Conservation (phyloP, 1,140 invertebrate species). For the Drosophila ogumai region DNA sequence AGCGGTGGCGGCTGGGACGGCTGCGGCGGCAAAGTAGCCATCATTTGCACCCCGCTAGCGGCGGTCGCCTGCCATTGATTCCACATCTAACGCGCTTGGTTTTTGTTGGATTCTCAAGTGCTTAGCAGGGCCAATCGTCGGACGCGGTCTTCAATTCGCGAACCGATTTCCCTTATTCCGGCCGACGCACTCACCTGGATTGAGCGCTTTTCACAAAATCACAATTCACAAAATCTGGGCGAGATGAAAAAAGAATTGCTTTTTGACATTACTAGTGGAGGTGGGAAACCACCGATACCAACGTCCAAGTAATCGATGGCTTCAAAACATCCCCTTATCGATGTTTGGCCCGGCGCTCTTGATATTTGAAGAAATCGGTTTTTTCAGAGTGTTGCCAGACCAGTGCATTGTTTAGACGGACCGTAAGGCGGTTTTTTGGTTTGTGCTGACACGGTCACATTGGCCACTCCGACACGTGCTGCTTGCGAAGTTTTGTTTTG, state of each 20-base stretch:
- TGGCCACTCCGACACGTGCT: conserved; percentile 50
- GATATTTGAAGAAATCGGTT: too few relatives aligned
- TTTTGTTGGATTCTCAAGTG: background rate
- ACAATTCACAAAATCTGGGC: conserved; percentile 8
- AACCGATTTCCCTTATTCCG: background rate
- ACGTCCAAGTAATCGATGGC: background rate
- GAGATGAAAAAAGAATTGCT: conserved; percentile 2
- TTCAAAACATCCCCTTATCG: background rate
- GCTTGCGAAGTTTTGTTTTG: conserved; percentile 25
- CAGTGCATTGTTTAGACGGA: too few relatives aligned
- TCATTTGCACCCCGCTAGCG: conserved; percentile 34
- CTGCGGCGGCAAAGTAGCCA: conserved; percentile 54
- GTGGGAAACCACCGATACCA: background rate
- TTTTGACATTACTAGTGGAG: conserved; percentile 6
- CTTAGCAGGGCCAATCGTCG: too few relatives aligned
- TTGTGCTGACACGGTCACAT: conserved; percentile 3
- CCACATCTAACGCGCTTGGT: conserved; percentile 58
- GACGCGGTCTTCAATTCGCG: background rate
- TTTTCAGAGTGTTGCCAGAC: conserved; percentile 5
- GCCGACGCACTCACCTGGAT: background rate
- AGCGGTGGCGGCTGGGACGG: conserved; percentile 68
- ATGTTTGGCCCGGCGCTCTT: too few relatives aligned
- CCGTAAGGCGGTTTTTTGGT: background rate
- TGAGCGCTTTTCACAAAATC: conserved; percentile 1
- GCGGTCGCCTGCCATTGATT: conserved; percentile 65